A percentile compares a stretch with the other conserved stretches of the same genome.
Evolutionary conservation across 2,888 invertebrate genomes (phyloP).

Genomic region (Halocaridina rubra): DNA sequence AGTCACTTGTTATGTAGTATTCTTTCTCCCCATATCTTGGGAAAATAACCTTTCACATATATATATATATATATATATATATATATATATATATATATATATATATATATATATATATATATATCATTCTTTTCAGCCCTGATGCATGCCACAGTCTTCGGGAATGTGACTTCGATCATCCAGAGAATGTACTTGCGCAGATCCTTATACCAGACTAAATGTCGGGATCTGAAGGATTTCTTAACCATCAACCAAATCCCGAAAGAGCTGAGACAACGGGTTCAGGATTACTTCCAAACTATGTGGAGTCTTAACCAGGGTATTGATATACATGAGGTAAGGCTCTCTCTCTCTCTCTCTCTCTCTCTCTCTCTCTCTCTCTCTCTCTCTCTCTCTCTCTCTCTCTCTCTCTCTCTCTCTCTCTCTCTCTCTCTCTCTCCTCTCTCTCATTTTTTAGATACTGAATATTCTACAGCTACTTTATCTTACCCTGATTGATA

Average conservation of each 20-base stretch:
- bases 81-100: constrained; percentile 26
- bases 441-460: background rate
- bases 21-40: too few species aligned
- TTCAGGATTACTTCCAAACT: constrained; percentile 97
- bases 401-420: background rate
- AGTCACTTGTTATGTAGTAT: too few species aligned
- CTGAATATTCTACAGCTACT: background rate
- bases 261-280: constrained; percentile 91
- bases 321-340: constrained; percentile 94
- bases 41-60: too few species aligned
- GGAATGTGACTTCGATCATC: constrained; percentile 97
- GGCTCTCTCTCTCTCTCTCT: constrained; percentile 63
- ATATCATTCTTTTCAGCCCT: constrained; percentile 76
- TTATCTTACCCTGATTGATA: too few species aligned
- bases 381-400: background rate
- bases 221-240: constrained; percentile 95
- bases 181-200: constrained; percentile 95
- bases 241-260: constrained; percentile 94
- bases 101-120: constrained; percentile 15
- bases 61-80: constrained; percentile 25
- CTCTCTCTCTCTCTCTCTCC: background rate
- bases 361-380: background rate
- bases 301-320: constrained; percentile 98
- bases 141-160: constrained; percentile 98
- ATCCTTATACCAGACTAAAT: constrained; percentile 93